Percentiles rank a stretch among this genome's conserved stretches.
These are phyloP conservation scores for Drosophila emarginata DNA, from an alignment of 2,888 invertebrate species.

Conservation along the genomic window DNA sequence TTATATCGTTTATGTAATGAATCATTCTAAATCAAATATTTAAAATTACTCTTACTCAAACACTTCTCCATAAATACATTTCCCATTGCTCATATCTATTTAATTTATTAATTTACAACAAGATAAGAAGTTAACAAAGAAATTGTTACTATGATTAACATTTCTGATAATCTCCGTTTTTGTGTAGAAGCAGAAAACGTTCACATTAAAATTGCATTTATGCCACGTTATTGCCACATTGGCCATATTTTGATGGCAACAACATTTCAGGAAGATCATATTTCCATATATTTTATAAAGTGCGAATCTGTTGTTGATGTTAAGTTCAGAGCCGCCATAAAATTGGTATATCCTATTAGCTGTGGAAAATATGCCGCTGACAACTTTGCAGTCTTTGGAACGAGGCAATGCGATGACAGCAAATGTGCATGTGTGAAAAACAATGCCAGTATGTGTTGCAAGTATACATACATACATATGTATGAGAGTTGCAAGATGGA, in stretches of 20 bases:
- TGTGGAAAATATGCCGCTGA: slow-evolving; percentile 62
- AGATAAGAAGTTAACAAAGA: neutral
- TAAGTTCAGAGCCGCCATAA: slow-evolving; percentile 59
- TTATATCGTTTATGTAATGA: neutral
- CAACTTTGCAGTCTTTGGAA: slow-evolving; percentile 37
- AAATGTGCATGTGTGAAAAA: slow-evolving; percentile 41
- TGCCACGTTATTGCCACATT: slow-evolving; percentile 50
- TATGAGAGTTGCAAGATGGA: neutral
- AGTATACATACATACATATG: neutral
- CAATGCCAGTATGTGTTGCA: slow-evolving; percentile 1
- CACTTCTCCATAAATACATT: neutral
- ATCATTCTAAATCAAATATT: neutral
- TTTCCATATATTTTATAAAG: slow-evolving; percentile 64
- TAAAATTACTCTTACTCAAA: neutral
- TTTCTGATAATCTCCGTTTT: slow-evolving; percentile 30
- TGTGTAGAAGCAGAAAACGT: neutral
- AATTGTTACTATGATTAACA: too few relatives aligned
- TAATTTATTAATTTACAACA: neutral
- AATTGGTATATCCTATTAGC: slow-evolving; percentile 44
- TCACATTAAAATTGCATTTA: slow-evolving; percentile 51
- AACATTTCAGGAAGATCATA: slow-evolving; percentile 65
- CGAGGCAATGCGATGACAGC: slow-evolving; percentile 35
- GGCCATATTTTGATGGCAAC: slow-evolving; percentile 56
- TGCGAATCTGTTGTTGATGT: slow-evolving; percentile 48
- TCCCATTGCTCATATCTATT: neutral